phyloP scores from a whole-genome alignment of 2,113 vertebrate genomes.

The Chaetops frenatus region DNA sequence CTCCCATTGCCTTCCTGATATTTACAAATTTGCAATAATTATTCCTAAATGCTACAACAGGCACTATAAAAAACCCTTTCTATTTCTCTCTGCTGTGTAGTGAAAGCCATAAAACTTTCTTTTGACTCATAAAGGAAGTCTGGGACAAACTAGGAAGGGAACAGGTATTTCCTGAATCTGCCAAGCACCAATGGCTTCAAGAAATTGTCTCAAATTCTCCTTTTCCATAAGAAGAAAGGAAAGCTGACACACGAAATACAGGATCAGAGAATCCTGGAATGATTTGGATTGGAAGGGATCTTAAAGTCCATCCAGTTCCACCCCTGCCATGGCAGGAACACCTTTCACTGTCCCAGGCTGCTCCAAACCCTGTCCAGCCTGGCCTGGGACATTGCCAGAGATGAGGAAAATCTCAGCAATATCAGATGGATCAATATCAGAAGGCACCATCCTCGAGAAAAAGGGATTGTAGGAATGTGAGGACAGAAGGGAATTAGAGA shows the following conservation, averaged over 20 bases:
- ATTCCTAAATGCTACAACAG: neutral
- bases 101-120: neutral
- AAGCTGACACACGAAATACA: neutral
- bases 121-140: neutral
- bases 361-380: rapidly evolving
- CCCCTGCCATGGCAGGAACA: neutral
- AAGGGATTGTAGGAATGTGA: neutral
- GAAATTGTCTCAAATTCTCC: neutral
- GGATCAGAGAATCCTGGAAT: neutral
- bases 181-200: neutral
- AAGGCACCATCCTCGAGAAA: neutral
- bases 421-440: neutral
- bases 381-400: neutral
- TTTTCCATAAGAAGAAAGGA: neutral
- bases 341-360: rapidly evolving
- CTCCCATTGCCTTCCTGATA: neutral
- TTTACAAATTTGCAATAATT: neutral
- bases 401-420: neutral
- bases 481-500: neutral
- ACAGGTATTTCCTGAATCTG: neutral
- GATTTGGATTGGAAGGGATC: neutral
- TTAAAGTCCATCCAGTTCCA: neutral
- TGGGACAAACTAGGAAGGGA: neutral
- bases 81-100: neutral
- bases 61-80: rapidly evolving